phyloP scores from a whole-genome alignment of 2,888 invertebrate species.

The Autographa pulchrina region DNA sequence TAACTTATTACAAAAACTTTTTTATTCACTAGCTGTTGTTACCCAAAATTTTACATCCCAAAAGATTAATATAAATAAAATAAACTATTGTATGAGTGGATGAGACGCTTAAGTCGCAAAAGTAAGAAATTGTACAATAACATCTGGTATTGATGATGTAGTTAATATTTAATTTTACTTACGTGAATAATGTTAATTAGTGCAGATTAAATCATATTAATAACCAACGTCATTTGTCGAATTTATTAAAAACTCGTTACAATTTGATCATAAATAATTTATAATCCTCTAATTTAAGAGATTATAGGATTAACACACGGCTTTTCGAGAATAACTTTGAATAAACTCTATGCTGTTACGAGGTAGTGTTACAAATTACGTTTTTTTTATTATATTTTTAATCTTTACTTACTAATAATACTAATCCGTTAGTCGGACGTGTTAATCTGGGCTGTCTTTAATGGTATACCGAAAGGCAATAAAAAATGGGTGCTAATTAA shows the following conservation, averaged over 20 bases:
- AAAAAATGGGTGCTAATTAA: too few relatives aligned
- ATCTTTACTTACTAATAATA: too few relatives aligned
- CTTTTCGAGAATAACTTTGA: neutral
- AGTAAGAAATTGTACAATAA: too few relatives aligned
- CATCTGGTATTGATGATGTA: too few relatives aligned
- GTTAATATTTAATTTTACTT: too few relatives aligned
- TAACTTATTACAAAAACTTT: too few relatives aligned
- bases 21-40: too few relatives aligned
- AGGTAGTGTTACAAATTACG: neutral
- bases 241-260: constrained; percentile 9
- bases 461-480: neutral
- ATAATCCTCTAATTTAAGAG: constrained; percentile 24
- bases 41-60: too few relatives aligned
- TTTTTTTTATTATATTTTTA: constrained; percentile 1
- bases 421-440: neutral
- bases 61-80: too few relatives aligned
- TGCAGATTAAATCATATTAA: neutral
- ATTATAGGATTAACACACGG: constrained; percentile 22
- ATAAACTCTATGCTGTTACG: neutral
- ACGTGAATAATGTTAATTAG: neutral
- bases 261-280: neutral
- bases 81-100: too few relatives aligned
- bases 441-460: neutral
- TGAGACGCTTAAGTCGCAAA: too few relatives aligned
- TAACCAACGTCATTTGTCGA: neutral